Conservation (phyloP, 2,888 invertebrate species). For the Melipona beecheii region DNA sequence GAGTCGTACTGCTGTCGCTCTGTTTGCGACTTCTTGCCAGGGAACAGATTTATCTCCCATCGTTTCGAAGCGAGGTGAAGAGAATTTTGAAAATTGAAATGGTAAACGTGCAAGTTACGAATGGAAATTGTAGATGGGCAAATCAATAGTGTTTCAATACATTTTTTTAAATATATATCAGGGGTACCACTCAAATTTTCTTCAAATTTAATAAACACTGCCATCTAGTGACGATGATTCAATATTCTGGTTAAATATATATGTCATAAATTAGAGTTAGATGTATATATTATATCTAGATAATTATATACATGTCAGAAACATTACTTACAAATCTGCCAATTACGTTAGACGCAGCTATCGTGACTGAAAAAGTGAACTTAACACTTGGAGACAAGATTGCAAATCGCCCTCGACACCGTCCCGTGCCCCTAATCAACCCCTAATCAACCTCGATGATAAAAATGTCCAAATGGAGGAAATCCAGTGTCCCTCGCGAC, state of each 20-base stretch:
- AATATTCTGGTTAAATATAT: too few species aligned
- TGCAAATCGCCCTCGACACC: neutral
- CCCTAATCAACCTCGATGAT: neutral
- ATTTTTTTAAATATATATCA: too few species aligned
- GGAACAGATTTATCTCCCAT: too few species aligned
- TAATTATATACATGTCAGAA: neutral
- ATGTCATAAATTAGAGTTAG: too few species aligned
- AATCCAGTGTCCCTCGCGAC: neutral
- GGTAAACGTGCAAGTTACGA: neutral
- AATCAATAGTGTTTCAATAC: too few species aligned
- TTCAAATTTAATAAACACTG: too few species aligned
- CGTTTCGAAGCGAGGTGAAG: neutral
- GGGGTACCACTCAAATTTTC: too few species aligned
- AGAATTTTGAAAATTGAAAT: neutral
- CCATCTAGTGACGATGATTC: too few species aligned
- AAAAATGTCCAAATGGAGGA: neutral
- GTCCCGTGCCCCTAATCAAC: neutral
- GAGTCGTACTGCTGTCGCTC: conserved; percentile 35
- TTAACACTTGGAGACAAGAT: neutral
- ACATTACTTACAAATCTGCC: neutral
- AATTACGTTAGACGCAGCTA: too few species aligned
- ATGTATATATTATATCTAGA: too few species aligned
- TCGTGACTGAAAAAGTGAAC: neutral
- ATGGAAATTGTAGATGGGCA: too few species aligned
- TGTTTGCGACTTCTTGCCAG: conserved; percentile 3